A percentile compares a stretch with the other conserved stretches of the same genome.
These are phyloP conservation scores for Yponomeuta malinellus DNA, from an alignment of 2,888 invertebrate species.

Conservation along the genomic window DNA sequence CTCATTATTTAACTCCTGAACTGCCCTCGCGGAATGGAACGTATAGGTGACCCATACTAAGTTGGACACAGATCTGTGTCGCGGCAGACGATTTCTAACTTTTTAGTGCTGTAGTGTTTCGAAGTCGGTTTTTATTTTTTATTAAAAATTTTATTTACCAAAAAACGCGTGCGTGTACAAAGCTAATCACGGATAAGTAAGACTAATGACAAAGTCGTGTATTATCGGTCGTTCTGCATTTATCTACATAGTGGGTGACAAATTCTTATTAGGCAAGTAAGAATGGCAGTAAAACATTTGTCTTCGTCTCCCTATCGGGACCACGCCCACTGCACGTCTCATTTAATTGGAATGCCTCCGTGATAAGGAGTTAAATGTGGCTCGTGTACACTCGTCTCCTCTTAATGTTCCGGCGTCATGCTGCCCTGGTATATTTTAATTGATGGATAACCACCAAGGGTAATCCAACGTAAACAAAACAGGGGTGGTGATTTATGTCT, in stretches of 20 bases:
- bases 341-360: constrained; percentile 13
- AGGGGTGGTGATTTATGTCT: neutral
- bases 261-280: constrained; percentile 9
- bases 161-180: too few species aligned
- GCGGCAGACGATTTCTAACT: too few species aligned
- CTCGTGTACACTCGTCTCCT: neutral
- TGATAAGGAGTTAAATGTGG: constrained; percentile 14
- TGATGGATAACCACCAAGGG: neutral
- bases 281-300: constrained; percentile 5
- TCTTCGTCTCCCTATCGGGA: constrained; percentile 12
- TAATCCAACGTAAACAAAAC: neutral
- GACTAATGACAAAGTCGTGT: too few species aligned
- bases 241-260: neutral
- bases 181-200: too few species aligned
- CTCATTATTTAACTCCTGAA: too few species aligned
- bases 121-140: too few species aligned
- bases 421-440: neutral
- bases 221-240: neutral
- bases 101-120: too few species aligned
- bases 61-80: too few species aligned
- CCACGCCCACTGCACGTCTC: constrained; percentile 12
- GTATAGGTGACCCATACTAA: too few species aligned
- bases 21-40: too few species aligned
- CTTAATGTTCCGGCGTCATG: neutral
- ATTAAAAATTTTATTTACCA: too few species aligned